Conservation (phyloP, 2,888 invertebrate species). For the Meliscaeva auricollis region DNA sequence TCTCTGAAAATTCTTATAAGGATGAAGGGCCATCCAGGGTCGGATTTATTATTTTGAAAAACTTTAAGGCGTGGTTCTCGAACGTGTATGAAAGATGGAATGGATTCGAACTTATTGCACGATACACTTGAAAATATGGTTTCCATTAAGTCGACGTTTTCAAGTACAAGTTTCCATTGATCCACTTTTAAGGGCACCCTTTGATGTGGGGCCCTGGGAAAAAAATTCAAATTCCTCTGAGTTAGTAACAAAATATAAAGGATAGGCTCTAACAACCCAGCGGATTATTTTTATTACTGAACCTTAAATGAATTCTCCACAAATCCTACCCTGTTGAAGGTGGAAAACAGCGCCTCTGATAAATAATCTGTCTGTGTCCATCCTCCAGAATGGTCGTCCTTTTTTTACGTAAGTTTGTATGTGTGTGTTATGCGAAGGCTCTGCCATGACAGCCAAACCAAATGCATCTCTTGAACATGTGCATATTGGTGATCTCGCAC, state of each 20-base stretch:
- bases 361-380: slow-evolving; percentile 73
- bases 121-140: too few species aligned
- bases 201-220: too few species aligned
- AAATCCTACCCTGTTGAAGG: not conserved
- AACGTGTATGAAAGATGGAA: too few species aligned
- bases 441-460: slow-evolving; percentile 20
- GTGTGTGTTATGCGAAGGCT: slow-evolving; percentile 37
- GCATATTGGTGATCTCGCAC: slow-evolving; percentile 68
- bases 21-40: slow-evolving; percentile 5
- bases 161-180: too few species aligned
- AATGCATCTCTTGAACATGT: slow-evolving; percentile 60
- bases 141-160: too few species aligned
- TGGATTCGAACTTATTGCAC: too few species aligned
- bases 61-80: too few species aligned
- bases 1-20: slow-evolving; percentile 34
- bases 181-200: too few species aligned
- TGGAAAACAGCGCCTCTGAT: slow-evolving; percentile 58
- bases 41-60: not conserved
- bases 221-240: too few species aligned
- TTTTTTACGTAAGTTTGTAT: slow-evolving; percentile 21
- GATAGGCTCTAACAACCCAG: too few species aligned
- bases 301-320: not conserved
- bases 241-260: too few species aligned
- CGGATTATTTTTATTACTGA: too few species aligned
- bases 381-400: slow-evolving; percentile 38